These are phyloP conservation scores for Melanotaenia duboulayi DNA, from an alignment of 2,113 vertebrate species.

Conservation along the genomic window DNA sequence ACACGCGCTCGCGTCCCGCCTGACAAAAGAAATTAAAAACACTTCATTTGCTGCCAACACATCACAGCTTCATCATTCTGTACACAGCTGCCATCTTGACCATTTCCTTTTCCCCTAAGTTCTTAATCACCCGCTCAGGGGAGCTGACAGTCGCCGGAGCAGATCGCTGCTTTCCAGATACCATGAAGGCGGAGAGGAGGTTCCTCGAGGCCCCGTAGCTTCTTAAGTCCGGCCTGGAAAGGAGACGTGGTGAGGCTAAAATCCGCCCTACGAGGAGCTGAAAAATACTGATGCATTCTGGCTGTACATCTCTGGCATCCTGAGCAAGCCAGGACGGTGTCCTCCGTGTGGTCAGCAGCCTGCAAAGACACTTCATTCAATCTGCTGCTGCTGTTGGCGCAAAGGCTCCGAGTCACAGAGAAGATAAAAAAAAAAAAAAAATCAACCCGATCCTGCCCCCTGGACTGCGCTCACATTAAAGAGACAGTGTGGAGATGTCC, in stretches of 20 bases:
- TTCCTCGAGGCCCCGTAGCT: conserved; percentile 49
- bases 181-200: conserved; percentile 56
- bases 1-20: conserved; percentile 53
- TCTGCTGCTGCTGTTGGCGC: conserved; percentile 53
- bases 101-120: conserved; percentile 77
- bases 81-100: conserved; percentile 94
- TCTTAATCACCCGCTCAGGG: conserved; percentile 75
- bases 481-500: conserved; percentile 70
- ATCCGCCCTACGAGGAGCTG: conserved; percentile 15
- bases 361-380: conserved; percentile 61
- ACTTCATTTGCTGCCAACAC: conserved; percentile 66
- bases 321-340: conserved; percentile 16
- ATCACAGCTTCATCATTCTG: conserved; percentile 81
- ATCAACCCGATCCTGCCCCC: conserved; percentile 79
- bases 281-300: not conserved
- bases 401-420: conserved; percentile 44
- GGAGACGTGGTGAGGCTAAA: conserved; percentile 12
- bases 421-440: conserved; percentile 17
- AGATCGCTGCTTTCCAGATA: conserved; percentile 36
- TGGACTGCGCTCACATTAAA: conserved; percentile 78
- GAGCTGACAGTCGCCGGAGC: conserved; percentile 40
- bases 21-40: conserved; percentile 15
- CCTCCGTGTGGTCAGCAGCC: conserved; percentile 48
- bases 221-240: not conserved
- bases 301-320: conserved; percentile 19